These are phyloP conservation scores for Saguinus imperator DNA, from an alignment of 2,113 vertebrate genomes.

Conservation along the genomic window DNA sequence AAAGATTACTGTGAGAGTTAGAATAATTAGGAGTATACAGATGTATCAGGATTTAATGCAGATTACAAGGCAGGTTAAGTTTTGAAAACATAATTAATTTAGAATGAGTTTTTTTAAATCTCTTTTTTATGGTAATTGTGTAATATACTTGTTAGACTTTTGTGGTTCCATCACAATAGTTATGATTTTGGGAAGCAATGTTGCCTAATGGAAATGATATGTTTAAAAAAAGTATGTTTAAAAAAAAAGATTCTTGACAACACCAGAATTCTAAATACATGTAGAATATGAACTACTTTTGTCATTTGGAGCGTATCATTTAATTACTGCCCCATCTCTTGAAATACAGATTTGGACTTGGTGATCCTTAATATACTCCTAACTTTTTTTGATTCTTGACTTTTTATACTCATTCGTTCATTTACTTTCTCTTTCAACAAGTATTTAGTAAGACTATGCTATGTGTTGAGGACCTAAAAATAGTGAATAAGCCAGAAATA, in stretches of 20 bases:
- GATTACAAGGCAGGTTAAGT: background rate
- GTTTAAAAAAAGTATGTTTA: too few relatives aligned
- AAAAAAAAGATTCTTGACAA: background rate
- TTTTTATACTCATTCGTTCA: background rate
- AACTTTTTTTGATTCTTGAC: background rate
- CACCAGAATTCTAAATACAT: background rate
- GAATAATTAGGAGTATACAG: background rate
- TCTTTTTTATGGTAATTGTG: background rate
- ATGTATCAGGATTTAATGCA: background rate
- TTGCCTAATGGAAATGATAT: background rate
- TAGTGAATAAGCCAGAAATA: background rate
- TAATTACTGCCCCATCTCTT: background rate
- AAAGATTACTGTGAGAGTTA: background rate
- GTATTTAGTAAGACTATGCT: background rate
- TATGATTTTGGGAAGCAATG: accelerated
- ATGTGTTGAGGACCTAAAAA: background rate
- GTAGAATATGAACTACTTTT: background rate
- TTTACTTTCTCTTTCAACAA: background rate
- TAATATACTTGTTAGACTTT: background rate
- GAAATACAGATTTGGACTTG: background rate
- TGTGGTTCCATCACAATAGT: background rate
- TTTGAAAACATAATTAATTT: background rate
- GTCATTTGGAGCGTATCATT: background rate
- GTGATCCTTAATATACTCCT: background rate
- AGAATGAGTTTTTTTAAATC: background rate